Conservation (phyloP, 2,113 vertebrate genomes). For the Dunckerocampus dactyliophorus region DNA sequence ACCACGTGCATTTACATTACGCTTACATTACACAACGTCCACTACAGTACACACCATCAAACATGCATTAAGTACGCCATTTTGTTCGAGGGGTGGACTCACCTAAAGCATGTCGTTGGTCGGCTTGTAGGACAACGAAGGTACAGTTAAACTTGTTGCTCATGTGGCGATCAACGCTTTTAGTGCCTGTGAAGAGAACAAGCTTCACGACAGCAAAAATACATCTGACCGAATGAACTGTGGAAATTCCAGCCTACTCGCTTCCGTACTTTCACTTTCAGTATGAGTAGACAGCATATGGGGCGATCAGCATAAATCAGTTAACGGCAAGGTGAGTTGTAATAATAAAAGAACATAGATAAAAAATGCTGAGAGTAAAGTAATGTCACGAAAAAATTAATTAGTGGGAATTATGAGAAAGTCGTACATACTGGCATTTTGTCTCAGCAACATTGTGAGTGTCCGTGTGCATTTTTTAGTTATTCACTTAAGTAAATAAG, state of each 20-base stretch:
- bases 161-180: too few species aligned
- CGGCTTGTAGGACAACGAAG: too few species aligned
- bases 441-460: neutral
- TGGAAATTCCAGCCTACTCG: neutral
- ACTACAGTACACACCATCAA: neutral
- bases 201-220: neutral
- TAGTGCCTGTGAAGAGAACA: too few species aligned
- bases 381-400: neutral
- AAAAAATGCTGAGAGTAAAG: neutral
- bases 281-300: neutral
- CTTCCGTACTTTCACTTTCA: slow-evolving; percentile 41
- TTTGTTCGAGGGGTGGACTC: neutral
- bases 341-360: too few species aligned
- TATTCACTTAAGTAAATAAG: neutral
- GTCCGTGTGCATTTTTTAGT: neutral
- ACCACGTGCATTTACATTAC: neutral
- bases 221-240: neutral
- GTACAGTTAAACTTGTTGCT: too few species aligned
- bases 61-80: too few species aligned
- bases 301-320: too few species aligned
- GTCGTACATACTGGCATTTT: too few species aligned
- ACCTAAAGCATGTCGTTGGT: neutral
- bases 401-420: too few species aligned
- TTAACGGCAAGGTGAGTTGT: neutral
- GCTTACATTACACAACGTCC: neutral